Evolutionary conservation across 2,113 vertebrate genomes (phyloP).

Genomic region (Sprattus sprattus): DNA sequence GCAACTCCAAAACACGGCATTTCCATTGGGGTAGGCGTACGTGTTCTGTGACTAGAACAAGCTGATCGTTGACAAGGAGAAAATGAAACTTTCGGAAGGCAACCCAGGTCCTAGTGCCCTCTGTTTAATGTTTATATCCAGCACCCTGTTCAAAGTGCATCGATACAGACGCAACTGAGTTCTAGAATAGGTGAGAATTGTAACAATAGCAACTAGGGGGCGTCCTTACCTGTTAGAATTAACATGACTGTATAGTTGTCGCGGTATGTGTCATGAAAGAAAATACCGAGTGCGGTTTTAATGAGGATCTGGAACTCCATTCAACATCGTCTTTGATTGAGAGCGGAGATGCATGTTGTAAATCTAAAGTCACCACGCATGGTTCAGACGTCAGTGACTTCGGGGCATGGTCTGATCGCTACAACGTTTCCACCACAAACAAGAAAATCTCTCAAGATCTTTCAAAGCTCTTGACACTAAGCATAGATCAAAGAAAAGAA

Average conservation of each 20-base stretch:
- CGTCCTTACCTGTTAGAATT: neutral
- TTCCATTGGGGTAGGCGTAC: neutral
- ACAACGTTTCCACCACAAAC: neutral
- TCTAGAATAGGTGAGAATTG: neutral
- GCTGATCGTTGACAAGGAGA: neutral
- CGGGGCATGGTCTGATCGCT: neutral
- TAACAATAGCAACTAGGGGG: neutral
- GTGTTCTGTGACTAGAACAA: neutral
- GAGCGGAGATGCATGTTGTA: neutral
- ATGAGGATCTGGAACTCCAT: neutral
- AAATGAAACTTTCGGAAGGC: neutral
- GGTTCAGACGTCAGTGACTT: neutral
- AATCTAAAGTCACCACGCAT: neutral
- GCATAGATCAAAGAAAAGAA: neutral
- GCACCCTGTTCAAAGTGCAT: neutral
- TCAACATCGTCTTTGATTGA: neutral
- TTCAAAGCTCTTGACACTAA: neutral
- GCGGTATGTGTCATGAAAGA: neutral
- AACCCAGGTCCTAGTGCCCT: neutral
- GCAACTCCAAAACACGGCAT: neutral
- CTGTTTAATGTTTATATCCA: no score
- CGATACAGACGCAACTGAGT: neutral
- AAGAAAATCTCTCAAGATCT: no score
- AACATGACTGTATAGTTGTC: neutral
- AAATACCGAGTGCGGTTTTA: neutral